phyloP scores from a whole-genome alignment of 2,888 invertebrate species.

The Folsomia manolachei region DNA sequence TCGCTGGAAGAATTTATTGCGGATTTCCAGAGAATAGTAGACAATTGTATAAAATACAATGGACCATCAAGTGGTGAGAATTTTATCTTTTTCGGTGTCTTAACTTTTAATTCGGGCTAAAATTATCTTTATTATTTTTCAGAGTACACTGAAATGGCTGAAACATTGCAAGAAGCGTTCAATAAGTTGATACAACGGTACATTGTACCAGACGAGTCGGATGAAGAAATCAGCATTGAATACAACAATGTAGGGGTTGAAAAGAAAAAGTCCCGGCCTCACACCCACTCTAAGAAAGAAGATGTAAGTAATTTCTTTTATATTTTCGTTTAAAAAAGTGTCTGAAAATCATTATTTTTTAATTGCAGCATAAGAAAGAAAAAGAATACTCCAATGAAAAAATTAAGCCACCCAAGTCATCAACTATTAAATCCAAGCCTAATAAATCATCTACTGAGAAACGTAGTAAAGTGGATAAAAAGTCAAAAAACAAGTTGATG shows the following conservation, averaged over 20 bases:
- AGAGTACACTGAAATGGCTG: constrained; percentile 88
- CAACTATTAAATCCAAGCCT: constrained; percentile 14
- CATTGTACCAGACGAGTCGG: constrained; percentile 68
- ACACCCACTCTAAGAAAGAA: constrained; percentile 54
- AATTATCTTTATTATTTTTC: constrained; percentile 49
- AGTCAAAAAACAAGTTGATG: constrained; percentile 50
- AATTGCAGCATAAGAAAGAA: constrained; percentile 41
- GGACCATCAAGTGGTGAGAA: constrained; percentile 85
- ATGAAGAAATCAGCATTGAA: constrained; percentile 58
- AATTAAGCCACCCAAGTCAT: constrained; percentile 3
- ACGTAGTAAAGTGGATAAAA: constrained; percentile 52
- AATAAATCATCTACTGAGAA: constrained; percentile 38
- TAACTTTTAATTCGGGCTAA: not conserved
- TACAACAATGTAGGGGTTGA: constrained; percentile 42
- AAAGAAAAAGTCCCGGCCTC: constrained; percentile 28
- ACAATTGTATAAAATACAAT: constrained; percentile 88
- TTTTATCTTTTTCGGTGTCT: too few relatives aligned
- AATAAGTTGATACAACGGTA: constrained; percentile 78
- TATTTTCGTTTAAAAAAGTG: too few relatives aligned
- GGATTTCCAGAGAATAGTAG: constrained; percentile 87
- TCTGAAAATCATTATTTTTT: not conserved
- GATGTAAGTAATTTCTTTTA: constrained; percentile 35
- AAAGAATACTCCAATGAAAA: constrained; percentile 29
- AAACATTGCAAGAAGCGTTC: constrained; percentile 76
- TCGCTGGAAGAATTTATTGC: constrained; percentile 76